phyloP scores from a whole-genome alignment of 2,888 invertebrate species.

The Strigamia maritima region DNA sequence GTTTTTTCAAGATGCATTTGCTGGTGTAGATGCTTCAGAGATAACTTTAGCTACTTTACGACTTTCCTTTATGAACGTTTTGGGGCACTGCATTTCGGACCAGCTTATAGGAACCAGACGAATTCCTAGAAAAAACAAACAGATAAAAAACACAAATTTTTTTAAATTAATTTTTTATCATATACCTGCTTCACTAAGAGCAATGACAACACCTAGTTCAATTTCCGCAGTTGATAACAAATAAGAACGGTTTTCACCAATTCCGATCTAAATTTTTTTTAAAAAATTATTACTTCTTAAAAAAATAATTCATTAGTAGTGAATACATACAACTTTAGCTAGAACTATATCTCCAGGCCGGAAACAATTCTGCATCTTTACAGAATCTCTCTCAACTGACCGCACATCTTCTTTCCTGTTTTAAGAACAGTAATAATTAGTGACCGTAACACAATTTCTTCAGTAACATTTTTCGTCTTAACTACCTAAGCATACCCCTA shows the following conservation, averaged over 20 bases:
- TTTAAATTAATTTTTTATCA: not conserved
- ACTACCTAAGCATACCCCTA: constrained; percentile 66
- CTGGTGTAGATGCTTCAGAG: constrained; percentile 60
- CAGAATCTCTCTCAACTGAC: constrained; percentile 80
- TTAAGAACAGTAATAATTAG: not conserved
- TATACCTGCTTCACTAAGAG: constrained; percentile 68
- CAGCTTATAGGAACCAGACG: constrained; percentile 91
- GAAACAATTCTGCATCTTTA: constrained; percentile 88
- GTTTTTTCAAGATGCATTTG: constrained; percentile 45
- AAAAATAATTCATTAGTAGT: not conserved
- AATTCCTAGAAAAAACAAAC: constrained; percentile 60
- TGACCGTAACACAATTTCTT: too few relatives aligned
- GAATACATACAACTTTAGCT: constrained; percentile 90
- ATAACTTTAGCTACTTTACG: constrained; percentile 91
- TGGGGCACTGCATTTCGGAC: constrained; percentile 95
- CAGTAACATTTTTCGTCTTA: not conserved
- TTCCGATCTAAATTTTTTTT: constrained; percentile 70
- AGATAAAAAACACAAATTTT: not conserved
- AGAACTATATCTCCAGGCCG: constrained; percentile 90
- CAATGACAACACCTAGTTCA: constrained; percentile 90
- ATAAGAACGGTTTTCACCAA: constrained; percentile 87
- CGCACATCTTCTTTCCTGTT: constrained; percentile 79
- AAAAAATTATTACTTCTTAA: not conserved
- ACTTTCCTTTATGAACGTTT: constrained; percentile 75
- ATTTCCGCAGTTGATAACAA: constrained; percentile 90